Evolutionary conservation across 2,113 vertebrate genomes (phyloP).

Genomic region (Lanius ludovicianus): DNA sequence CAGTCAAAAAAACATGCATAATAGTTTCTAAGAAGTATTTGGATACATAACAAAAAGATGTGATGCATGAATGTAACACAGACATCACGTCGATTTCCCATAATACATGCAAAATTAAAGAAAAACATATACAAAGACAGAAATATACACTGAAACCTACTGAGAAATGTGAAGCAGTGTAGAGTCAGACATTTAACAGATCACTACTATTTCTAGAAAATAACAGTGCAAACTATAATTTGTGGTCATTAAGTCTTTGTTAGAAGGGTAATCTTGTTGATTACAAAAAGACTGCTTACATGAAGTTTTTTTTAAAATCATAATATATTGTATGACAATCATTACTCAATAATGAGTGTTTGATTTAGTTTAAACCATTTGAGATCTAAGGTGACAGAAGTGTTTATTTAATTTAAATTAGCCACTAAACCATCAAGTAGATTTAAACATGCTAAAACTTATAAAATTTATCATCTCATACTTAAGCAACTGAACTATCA

Average conservation of each 20-base stretch:
- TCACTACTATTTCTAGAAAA: not conserved
- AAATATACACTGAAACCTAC: not conserved
- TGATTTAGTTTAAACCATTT: not conserved
- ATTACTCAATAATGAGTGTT: not conserved
- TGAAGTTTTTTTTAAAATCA: not conserved
- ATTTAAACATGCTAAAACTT: not conserved
- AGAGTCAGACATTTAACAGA: not conserved
- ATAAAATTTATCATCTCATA: not conserved
- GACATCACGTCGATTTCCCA: not conserved
- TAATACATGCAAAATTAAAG: not conserved
- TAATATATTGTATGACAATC: not conserved
- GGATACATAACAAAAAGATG: not conserved
- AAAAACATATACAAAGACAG: not conserved
- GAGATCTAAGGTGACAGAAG: not conserved
- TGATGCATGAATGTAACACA: not conserved
- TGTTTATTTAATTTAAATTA: not conserved
- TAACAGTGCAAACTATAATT: not conserved
- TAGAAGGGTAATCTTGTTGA: not conserved
- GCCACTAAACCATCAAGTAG: not conserved
- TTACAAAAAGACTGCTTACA: not conserved
- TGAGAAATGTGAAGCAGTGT: not conserved
- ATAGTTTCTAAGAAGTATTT: not conserved
- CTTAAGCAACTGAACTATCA: not conserved
- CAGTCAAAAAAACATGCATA: constrained; percentile 30
- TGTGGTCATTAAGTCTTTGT: not conserved